phyloP scores from a whole-genome alignment of 2,888 invertebrate genomes.

The Choreutis nemorana region DNA sequence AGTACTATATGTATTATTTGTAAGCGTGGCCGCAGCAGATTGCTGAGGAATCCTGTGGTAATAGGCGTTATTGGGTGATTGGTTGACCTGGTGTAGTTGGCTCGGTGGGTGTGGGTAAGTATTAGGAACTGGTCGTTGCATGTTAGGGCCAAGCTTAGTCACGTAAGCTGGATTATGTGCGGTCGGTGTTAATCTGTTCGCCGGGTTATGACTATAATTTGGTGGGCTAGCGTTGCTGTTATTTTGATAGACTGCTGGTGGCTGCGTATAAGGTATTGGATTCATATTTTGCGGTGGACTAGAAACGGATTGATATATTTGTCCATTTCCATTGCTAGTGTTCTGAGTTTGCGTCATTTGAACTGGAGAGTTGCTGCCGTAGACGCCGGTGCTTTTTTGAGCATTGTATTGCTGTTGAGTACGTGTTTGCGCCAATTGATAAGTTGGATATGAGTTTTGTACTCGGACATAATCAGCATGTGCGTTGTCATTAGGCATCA shows the following conservation, averaged over 20 bases:
- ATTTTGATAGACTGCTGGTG: constrained; percentile 37
- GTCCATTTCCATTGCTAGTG: constrained; percentile 22
- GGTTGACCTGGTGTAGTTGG: constrained; percentile 38
- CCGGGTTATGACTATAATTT: constrained; percentile 47
- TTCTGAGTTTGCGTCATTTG: constrained; percentile 26
- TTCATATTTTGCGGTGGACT: constrained; percentile 32
- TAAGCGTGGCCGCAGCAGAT: constrained; percentile 22
- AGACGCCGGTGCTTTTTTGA: constrained; percentile 37
- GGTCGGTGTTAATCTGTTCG: constrained; percentile 47
- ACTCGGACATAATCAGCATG: constrained; percentile 46
- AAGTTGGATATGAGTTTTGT: constrained; percentile 42
- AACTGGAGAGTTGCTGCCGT: constrained; percentile 35
- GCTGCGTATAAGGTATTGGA: constrained; percentile 47
- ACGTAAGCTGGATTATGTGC: constrained; percentile 33
- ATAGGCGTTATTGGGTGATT: constrained; percentile 42
- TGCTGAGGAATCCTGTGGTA: constrained; percentile 48
- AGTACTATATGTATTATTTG: constrained; percentile 24
- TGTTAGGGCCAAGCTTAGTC: constrained; percentile 31
- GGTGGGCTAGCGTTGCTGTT: constrained; percentile 45
- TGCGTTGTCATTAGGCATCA: constrained; percentile 30
- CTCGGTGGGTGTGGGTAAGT: constrained; percentile 43
- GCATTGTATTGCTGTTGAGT: constrained; percentile 39
- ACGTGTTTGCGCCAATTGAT: constrained; percentile 39
- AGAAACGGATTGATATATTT: constrained; percentile 42
- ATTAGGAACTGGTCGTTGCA: constrained; percentile 41